Base-by-base conservation (phyloP, 2,113 vertebrate genomes). In the Oncorhynchus nerka region DNA sequence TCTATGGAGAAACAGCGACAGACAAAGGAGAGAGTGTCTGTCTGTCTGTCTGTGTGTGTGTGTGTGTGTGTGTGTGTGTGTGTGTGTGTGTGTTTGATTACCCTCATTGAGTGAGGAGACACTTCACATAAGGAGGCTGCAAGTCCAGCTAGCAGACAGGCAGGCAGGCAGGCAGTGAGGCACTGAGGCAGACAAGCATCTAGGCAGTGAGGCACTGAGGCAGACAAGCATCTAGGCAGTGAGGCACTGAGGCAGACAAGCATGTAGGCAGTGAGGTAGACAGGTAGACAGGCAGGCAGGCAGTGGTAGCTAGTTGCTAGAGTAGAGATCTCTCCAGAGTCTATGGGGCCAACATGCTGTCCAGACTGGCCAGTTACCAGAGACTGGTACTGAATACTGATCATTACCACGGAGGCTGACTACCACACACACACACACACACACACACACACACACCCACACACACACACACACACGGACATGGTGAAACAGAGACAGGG, bases 341-440 rank as follows among this genome's bases (percentile, higher is more conserved):
- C 20, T 57, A 22, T 39, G 71, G 71, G 32, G 30, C 32, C 69
- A 26, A 75, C 68, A 74, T 39, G 65, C 64, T 48, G 61, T 45
- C 6, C 39, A 61, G 72, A 6, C 74, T 30, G n/a, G 13, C 20
- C 34, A 30, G 26, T 15, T 62, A 66, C 76, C 70, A 45, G 45
- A 75, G 65, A 70, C 77, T 64, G 65, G 28, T 77, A 26, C 62
- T 73, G 79, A 83, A 83, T 83, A 78, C 73, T 74, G 32, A 83
- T 79, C 61, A 72, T 70, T 77, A 76, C 57, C 69, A 76, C 68
- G 69, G 12, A 19, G 28, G 39, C 55, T 81, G 76, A 80, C 66
- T 32, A 82, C 61, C 66, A 85, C 45, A 70, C 45, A 55, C 34
- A 34, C 34, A 7, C 32, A 34, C 32, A 6, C 32, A 51, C 32